Conservation (phyloP, 2,888 invertebrate genomes). For the Laspeyria flexula region DNA sequence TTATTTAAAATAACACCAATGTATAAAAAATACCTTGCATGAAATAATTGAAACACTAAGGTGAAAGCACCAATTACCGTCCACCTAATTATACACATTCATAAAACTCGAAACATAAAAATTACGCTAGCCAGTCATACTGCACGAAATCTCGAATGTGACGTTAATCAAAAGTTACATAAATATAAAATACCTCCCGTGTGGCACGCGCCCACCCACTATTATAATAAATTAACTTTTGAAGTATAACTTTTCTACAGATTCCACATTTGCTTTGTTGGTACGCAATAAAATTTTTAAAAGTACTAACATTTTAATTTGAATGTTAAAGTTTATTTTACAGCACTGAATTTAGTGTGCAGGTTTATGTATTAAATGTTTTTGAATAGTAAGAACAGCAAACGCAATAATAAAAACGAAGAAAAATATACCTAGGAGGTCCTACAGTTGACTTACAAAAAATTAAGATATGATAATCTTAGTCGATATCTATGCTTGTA, state of each 20-base stretch:
- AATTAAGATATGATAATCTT: too few species aligned
- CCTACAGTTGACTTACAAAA: too few species aligned
- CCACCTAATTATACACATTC: conserved; percentile 22
- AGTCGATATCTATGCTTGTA: too few species aligned
- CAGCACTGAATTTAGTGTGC: not conserved
- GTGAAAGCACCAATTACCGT: conserved; percentile 21
- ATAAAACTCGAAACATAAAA: conserved; percentile 9
- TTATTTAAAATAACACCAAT: not conserved
- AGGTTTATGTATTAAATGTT: too few species aligned
- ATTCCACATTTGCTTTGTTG: conserved; percentile 17
- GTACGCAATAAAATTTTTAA: conserved; percentile 16
- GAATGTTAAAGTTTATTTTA: conserved; percentile 9
- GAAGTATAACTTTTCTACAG: conserved; percentile 15
- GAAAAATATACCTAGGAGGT: too few species aligned
- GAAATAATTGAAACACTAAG: conserved; percentile 8
- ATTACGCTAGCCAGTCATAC: conserved; percentile 19
- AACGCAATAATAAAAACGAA: too few species aligned
- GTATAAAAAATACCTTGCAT: not conserved
- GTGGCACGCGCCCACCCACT: conserved; percentile 28
- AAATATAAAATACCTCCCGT: conserved; percentile 26
- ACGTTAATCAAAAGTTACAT: conserved; percentile 31
- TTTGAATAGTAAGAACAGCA: too few species aligned
- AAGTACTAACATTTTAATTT: conserved; percentile 15
- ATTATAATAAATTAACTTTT: conserved; percentile 17
- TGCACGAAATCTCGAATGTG: conserved; percentile 17